A percentile compares a stretch with the other conserved stretches of the same genome.
phyloP scores from a whole-genome alignment of 2,797 vertebrate species.

The Dryobates pubescens region DNA sequence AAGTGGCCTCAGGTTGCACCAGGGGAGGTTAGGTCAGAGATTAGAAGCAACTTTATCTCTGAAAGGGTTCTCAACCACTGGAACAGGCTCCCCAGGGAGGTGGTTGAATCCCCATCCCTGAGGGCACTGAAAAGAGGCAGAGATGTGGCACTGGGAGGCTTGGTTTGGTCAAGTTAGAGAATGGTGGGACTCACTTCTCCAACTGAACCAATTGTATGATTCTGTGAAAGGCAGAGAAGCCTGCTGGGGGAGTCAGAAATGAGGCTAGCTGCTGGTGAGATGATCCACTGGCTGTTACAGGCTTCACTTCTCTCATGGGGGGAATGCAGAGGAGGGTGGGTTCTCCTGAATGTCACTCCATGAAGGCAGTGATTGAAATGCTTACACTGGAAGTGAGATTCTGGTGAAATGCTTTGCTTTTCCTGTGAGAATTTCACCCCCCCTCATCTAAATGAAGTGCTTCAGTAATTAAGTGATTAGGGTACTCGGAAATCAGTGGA shows the following conservation, averaged over 20 bases:
- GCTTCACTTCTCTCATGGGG: not conserved
- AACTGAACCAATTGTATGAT: too few relatives aligned
- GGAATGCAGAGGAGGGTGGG: not conserved
- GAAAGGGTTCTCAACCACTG: too few relatives aligned
- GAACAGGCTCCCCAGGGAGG: too few relatives aligned
- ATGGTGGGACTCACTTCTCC: too few relatives aligned
- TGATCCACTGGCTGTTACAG: not conserved
- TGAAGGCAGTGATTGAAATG: not conserved
- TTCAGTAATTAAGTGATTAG: constrained; percentile 1
- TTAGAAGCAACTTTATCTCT: too few relatives aligned
- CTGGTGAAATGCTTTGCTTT: constrained; percentile 13
- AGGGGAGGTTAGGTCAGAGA: too few relatives aligned
- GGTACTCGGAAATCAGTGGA: not conserved
- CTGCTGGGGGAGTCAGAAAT: not conserved
- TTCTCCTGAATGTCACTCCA: not conserved
- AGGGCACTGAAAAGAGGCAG: too few relatives aligned
- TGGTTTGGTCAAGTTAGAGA: too few relatives aligned
- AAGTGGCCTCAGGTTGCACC: too few relatives aligned
- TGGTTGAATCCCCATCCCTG: too few relatives aligned
- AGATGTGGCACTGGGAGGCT: too few relatives aligned
- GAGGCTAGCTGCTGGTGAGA: not conserved
- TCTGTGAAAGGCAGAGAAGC: not conserved
- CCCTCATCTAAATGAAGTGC: not conserved
- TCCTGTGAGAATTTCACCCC: not conserved
- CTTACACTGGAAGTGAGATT: not conserved